Conservation (phyloP, 2,797 vertebrate genomes). For the Chloroceryle inda region DNA sequence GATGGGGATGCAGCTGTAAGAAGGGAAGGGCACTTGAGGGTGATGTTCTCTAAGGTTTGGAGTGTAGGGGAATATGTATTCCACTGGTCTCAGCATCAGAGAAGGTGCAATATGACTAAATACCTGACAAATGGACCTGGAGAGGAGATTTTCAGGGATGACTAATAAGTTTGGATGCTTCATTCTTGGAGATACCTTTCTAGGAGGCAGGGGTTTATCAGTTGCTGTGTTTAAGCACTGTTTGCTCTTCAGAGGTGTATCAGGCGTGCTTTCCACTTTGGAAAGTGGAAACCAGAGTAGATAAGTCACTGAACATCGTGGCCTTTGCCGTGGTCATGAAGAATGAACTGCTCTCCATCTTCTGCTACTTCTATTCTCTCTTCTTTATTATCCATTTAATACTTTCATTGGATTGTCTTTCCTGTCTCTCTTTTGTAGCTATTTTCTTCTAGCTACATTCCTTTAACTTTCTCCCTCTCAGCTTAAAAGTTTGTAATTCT, state of each 20-base stretch:
- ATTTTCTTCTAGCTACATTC: not conserved
- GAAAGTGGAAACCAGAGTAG: not conserved
- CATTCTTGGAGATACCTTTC: not conserved
- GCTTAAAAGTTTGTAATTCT: not conserved
- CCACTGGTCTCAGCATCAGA: rapidly evolving
- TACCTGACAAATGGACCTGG: not conserved
- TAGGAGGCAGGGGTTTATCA: not conserved
- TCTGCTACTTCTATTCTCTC: not conserved
- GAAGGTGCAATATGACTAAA: not conserved
- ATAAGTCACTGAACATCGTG: not conserved
- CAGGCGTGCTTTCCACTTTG: rapidly evolving
- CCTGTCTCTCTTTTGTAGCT: not conserved
- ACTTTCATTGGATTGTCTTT: not conserved
- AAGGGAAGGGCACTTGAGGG: not conserved
- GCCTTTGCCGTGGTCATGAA: rapidly evolving
- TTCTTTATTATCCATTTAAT: not conserved
- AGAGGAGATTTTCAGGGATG: not conserved
- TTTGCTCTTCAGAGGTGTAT: not conserved
- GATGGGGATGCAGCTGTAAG: not conserved
- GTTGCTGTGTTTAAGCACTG: not conserved
- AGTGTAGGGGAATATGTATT: not conserved
- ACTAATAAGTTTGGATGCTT: not conserved
- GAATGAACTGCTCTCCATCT: not conserved
- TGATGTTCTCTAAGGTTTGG: rapidly evolving
- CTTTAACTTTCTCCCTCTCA: not conserved